Evolutionary conservation across 2,797 vertebrate genomes (phyloP), one percentile per base, ranked within the genome.

Genomic region (Thunnus albacares): DNA sequence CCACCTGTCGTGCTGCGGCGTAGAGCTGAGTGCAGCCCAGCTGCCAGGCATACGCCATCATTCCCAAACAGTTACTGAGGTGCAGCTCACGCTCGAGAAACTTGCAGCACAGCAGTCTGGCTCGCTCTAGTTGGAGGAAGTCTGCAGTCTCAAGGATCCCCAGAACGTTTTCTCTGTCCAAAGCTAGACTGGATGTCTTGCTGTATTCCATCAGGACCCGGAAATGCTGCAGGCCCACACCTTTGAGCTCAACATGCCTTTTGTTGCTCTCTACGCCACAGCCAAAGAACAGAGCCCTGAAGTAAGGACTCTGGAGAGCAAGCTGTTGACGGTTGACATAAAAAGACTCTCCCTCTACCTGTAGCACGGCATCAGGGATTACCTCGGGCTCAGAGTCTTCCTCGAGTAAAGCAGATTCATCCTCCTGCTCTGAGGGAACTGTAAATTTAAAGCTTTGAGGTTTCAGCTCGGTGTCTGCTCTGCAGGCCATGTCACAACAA

Each of bases 271-370:
- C 97, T 56, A 90, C 83, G 0, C 96, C 93, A 10, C 94, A 93
- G 11, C 97, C 97, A 62, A 96, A 97, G 87, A 98, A 98, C 90
- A 98, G 93, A 73, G 96, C 97, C 85, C 94, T 90, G 58, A 98
- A 98, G 73, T 98, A 98, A 0, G 93, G 94, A 79, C 97, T 98
- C 81, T 96, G 91, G 1, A 79, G n/a, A 1, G 97, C 95, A 51
- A 98, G 91, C 0, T 11, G 77, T 45, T 90, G 87, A 7, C 97
- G 95, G 87, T 94, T 96, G 74, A 98, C 96, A 57, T 93, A 94
- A 60, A 98, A 98, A 13, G 74, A 85, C 70, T 95, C 96, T 35
- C 86, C 92, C 45, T 96, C 95, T 0, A 98, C 94, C 22, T 92
- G 92, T 10, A 98, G 94, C 28, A 95, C 33, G 0, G 82, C 83